A percentile compares a stretch with the other conserved stretches of the same genome.
phyloP scores from a whole-genome alignment of 2,797 vertebrate species.

The Danio jaintianensis region DNA sequence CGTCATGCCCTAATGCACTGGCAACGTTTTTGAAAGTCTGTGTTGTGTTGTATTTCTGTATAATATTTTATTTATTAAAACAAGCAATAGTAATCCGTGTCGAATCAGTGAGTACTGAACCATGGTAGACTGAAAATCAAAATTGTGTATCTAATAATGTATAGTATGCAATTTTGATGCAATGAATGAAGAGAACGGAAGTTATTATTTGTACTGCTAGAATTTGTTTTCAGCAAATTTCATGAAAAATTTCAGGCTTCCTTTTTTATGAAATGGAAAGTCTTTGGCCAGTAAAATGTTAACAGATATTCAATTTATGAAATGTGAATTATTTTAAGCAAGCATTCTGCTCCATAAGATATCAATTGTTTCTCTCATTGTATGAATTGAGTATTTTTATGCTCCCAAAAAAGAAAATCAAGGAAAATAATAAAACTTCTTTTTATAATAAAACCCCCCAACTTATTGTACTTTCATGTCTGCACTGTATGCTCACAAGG shows the following conservation, averaged over 20 bases:
- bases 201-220: slow-evolving; percentile 44
- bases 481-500: not conserved
- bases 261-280: slow-evolving; percentile 70
- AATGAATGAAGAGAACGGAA: slow-evolving; percentile 65
- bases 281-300: slow-evolving; percentile 47
- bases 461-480: not conserved
- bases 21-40: slow-evolving; percentile 54
- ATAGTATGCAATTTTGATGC: slow-evolving; percentile 69
- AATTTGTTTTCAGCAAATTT: slow-evolving; percentile 31
- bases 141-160: not conserved
- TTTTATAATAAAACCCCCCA: not conserved
- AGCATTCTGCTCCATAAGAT: not conserved
- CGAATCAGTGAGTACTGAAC: slow-evolving; percentile 34
- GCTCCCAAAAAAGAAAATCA: not conserved
- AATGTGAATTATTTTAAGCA: slow-evolving; percentile 76
- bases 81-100: slow-evolving; percentile 14
- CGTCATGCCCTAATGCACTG: slow-evolving; percentile 65
- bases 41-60: slow-evolving; percentile 41
- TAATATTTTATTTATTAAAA: slow-evolving; percentile 64
- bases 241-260: slow-evolving; percentile 43
- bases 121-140: slow-evolving; percentile 35
- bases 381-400: not conserved
- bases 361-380: not conserved
- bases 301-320: slow-evolving; percentile 61
- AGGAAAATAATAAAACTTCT: slow-evolving; percentile 18